Evolutionary conservation across 2,113 vertebrate species (phyloP).

Genomic region (Odocoileus virginianus): DNA sequence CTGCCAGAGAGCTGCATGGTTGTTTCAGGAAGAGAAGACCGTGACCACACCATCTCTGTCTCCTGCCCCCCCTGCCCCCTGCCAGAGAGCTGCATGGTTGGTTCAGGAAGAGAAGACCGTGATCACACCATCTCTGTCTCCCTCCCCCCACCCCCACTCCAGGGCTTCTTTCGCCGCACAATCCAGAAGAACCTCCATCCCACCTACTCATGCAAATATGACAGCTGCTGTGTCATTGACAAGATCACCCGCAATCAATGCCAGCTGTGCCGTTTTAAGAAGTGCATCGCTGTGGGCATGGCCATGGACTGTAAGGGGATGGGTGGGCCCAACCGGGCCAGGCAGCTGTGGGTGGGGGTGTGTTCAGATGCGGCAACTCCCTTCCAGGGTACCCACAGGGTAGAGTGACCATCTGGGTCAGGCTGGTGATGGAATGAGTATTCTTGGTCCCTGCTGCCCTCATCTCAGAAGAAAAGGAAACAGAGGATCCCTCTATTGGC

Average conservation of each 20-base stretch:
- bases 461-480: background rate
- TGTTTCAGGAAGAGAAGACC: background rate
- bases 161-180: slow-evolving; percentile 98
- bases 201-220: slow-evolving; percentile 95
- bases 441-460: background rate
- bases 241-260: slow-evolving; percentile 99
- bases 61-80: background rate
- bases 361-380: background rate
- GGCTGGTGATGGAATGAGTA: background rate
- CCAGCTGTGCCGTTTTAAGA: slow-evolving; percentile 98
- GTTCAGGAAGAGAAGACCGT: background rate
- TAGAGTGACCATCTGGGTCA: background rate
- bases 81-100: background rate
- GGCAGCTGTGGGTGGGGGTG: background rate
- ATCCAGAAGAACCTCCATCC: slow-evolving; percentile 98
- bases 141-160: background rate
- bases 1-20: background rate
- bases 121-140: background rate
- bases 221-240: slow-evolving; percentile 96
- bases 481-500: background rate
- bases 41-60: background rate
- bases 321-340: background rate
- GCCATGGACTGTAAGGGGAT: slow-evolving; percentile 85
- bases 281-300: slow-evolving; percentile 93
- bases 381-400: background rate